Base-by-base conservation (phyloP, 2,797 vertebrate species). In the Siniperca undulata region DNA sequence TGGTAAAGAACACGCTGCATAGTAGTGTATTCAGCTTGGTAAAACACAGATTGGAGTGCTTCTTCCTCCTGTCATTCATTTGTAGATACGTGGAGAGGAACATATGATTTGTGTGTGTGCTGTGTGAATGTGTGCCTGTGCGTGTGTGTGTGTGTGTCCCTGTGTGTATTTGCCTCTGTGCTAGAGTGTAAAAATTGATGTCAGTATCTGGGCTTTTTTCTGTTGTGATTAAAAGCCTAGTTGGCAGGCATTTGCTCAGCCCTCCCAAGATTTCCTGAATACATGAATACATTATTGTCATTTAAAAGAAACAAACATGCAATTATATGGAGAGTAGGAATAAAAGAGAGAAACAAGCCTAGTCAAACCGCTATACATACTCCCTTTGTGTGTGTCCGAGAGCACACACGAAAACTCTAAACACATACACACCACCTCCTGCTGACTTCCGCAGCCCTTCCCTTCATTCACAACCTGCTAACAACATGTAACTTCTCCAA, bases 231-330 rank as follows among this genome's bases (percentile, higher is more conserved):
- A 93, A 91, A 93, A 89, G 86, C 84, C 77, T 52, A 20, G 83
- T 90, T 93, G 90, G 88, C 91, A 91, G 88, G 78, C 83, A 50
- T 87, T 91, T 91, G 76, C 83, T 86, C 74, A 86, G 85, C 84
- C 83, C 88, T 85, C 86, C 83, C 83, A 88, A 84, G 77, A 89
- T 67, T 87, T 86, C 77, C 86, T 88, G 92, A 90, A 94, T 92
- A 84, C 87, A 94, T 94, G 82, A 92, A 94, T 94, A 92, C 69
- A 91, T 94, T 93, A 93, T 91, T 89, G 90, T 93, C 87, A 88
- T 92, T 93, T 91, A 90, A 86, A 93, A 91, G 84, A 93, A 88
- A 91, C 85, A 91, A 90, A 91, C 88, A 88, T 87, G 84, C 84
- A 90, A 92, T 93, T 90, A 91, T 52, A 79, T 77, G 77, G 77